Conservation (phyloP, 2,113 vertebrate species). For the Muntiacus muntjak region DNA sequence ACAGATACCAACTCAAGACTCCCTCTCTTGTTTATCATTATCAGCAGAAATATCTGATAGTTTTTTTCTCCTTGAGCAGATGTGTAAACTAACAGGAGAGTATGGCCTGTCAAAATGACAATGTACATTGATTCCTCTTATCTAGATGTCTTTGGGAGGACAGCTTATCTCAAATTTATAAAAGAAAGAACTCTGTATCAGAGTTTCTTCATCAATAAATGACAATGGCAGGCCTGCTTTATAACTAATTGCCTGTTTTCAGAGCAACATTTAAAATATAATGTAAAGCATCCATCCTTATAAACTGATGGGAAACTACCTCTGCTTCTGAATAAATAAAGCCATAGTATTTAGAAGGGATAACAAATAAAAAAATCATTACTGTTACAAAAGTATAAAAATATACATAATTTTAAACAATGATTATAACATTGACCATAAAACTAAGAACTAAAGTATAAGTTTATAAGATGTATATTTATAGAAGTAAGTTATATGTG, state of each 20-base stretch:
- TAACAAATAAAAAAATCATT: background rate
- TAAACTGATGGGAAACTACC: background rate
- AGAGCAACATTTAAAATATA: constrained; percentile 48
- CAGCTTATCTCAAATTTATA: constrained; percentile 56
- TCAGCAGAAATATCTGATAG: constrained; percentile 6
- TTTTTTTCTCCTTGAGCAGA: constrained; percentile 59
- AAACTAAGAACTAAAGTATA: background rate
- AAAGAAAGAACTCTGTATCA: constrained; percentile 56
- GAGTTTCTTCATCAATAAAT: constrained; percentile 66
- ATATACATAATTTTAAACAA: background rate
- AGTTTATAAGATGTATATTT: background rate
- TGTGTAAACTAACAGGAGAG: constrained; percentile 55
- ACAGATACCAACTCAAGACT: background rate
- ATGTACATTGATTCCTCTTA: constrained; percentile 37
- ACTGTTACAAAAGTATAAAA: background rate
- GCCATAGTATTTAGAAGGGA: background rate
- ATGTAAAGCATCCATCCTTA: background rate
- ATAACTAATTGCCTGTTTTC: constrained; percentile 60
- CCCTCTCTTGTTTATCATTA: constrained; percentile 23
- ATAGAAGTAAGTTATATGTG: background rate
- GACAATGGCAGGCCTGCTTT: constrained; percentile 33
- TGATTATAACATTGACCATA: background rate
- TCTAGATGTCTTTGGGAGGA: constrained; percentile 66
- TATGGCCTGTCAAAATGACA: constrained; percentile 39
- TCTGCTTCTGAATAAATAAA: constrained; percentile 19